These are phyloP conservation scores for Halotydeus destructor DNA, from an alignment of 1,140 invertebrate species.

Conservation along the genomic window DNA sequence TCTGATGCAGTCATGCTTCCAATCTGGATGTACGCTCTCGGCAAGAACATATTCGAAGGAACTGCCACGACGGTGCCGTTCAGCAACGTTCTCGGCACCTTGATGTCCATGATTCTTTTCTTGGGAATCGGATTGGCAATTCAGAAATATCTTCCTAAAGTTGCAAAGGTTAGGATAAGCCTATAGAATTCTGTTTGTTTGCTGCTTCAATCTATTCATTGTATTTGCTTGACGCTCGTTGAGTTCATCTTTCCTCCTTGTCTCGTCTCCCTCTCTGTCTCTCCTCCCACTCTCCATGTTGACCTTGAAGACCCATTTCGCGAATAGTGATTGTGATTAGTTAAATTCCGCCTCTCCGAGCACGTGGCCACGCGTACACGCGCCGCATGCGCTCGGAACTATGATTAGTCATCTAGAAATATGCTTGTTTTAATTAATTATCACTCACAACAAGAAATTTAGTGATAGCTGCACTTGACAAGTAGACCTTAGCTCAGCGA, in stretches of 20 bases:
- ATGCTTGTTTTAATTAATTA: too few relatives aligned
- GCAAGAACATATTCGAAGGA: conserved; percentile 44
- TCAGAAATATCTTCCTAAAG: conserved; percentile 34
- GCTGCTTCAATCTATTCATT: conserved; percentile 1
- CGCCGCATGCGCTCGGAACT: too few relatives aligned
- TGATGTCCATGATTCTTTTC: conserved; percentile 57
- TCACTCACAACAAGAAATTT: too few relatives aligned
- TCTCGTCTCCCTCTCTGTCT: conserved; percentile 2
- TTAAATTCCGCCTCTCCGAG: too few relatives aligned
- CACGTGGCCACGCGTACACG: too few relatives aligned
- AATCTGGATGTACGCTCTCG: conserved; percentile 82
- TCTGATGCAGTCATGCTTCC: conserved; percentile 62
- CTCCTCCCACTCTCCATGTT: background rate
- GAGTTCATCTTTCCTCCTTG: conserved; percentile 1
- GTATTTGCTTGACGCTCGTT: conserved; percentile 1
- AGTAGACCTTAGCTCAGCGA: too few relatives aligned
- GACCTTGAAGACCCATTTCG: too few relatives aligned
- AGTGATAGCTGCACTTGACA: too few relatives aligned
- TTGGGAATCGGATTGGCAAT: conserved; percentile 48
- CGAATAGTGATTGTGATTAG: too few relatives aligned
- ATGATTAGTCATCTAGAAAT: too few relatives aligned
- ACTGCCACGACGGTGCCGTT: conserved; percentile 57
- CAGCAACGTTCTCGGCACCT: conserved; percentile 45
- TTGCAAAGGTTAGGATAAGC: conserved; percentile 27
- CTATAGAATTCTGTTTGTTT: background rate